Conservation (phyloP, 64 coral and sea anemone species). For the Cladopsammia gracilis region DNA sequence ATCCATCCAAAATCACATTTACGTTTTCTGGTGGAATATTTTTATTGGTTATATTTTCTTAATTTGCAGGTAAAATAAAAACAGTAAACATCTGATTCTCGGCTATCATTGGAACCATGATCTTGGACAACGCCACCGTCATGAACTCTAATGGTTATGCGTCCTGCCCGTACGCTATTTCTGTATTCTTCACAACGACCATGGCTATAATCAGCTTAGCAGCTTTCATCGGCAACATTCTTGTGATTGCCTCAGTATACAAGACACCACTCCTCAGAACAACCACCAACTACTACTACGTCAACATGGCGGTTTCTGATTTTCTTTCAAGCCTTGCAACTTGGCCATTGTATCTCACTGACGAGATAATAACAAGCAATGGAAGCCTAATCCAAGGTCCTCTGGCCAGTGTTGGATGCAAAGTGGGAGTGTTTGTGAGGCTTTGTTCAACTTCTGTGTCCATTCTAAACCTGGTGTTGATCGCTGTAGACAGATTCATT, state of each 20-base stretch:
- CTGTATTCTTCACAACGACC: not conserved
- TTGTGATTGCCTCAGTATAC: not conserved
- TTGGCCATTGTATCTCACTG: not conserved
- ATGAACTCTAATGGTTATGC: not conserved
- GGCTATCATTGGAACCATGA: too few relatives aligned
- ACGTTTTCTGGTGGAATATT: too few relatives aligned
- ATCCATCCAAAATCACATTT: too few relatives aligned
- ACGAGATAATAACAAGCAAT: not conserved
- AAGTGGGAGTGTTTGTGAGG: not conserved
- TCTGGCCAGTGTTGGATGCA: not conserved
- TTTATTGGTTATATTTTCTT: too few relatives aligned
- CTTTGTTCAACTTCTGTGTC: too few relatives aligned
- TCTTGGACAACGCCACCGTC: too few relatives aligned
- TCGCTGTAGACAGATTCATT: constrained; percentile 4
- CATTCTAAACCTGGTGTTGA: not conserved
- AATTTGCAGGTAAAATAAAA: too few relatives aligned
- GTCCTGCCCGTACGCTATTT: not conserved
- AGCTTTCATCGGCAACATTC: not conserved
- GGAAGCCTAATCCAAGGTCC: not conserved
- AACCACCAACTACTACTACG: not conserved
- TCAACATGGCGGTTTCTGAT: not conserved
- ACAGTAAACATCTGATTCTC: too few relatives aligned
- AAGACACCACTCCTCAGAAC: not conserved
- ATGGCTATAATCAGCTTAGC: not conserved
- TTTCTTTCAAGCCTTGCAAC: not conserved